Percentiles rank a stretch among this genome's conserved stretches.
These are phyloP conservation scores for Camelus bactrianus DNA, from an alignment of 2,113 vertebrate genomes.

Conservation along the genomic window DNA sequence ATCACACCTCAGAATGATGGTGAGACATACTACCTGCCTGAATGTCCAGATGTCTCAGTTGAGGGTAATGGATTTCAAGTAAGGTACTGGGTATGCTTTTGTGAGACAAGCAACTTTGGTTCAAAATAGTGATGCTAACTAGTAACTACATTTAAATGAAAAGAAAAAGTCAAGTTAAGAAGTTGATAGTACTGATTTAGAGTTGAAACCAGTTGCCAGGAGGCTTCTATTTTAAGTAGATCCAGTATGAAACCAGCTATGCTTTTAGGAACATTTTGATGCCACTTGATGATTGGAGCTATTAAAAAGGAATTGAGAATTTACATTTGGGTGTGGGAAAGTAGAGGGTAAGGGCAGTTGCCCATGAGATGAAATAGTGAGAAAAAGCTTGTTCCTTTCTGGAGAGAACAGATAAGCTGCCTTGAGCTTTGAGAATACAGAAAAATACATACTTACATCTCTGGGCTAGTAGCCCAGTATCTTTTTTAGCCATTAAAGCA, in stretches of 20 bases:
- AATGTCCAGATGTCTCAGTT: background rate
- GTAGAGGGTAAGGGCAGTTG: background rate
- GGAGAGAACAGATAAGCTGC: background rate
- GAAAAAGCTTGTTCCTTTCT: background rate
- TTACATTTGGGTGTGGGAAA: background rate
- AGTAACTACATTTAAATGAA: background rate
- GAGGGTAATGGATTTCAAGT: background rate
- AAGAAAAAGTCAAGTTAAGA: background rate
- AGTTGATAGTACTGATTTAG: background rate
- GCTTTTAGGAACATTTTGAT: background rate
- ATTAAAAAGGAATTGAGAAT: background rate
- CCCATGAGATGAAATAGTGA: background rate
- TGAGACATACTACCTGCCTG: background rate
- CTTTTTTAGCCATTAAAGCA: background rate
- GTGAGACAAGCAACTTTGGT: background rate
- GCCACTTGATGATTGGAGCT: background rate
- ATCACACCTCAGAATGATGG: background rate
- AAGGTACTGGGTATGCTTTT: background rate
- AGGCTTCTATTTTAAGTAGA: background rate
- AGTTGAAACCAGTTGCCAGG: background rate
- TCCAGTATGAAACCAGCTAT: background rate
- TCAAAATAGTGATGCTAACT: background rate
- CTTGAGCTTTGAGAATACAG: background rate
- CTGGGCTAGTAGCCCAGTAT: background rate
- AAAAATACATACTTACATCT: background rate